Evolutionary conservation across 2,113 vertebrate genomes (phyloP).

Genomic region (Upupa epops): DNA sequence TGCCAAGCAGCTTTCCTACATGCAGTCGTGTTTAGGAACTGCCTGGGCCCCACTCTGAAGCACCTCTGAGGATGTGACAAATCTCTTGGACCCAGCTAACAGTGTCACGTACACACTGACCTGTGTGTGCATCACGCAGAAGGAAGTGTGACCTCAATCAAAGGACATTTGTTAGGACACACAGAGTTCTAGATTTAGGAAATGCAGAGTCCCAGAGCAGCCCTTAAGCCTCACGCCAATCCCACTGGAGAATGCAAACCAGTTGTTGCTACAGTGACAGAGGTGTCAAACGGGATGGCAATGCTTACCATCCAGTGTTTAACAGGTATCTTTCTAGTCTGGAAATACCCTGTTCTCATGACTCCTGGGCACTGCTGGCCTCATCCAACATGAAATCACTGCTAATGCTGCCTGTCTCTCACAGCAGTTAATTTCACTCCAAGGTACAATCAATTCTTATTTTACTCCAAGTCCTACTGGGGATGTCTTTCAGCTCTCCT

Average conservation of each 20-base stretch:
- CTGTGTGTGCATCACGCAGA: background rate
- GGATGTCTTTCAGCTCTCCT: background rate
- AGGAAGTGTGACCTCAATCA: background rate
- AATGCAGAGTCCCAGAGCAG: background rate
- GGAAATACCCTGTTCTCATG: background rate
- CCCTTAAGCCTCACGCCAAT: background rate
- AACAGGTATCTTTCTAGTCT: background rate
- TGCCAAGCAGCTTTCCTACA: background rate
- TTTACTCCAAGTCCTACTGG: background rate
- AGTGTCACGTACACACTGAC: background rate
- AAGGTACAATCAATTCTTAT: slow-evolving; percentile 15
- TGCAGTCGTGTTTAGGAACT: background rate
- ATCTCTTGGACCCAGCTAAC: background rate
- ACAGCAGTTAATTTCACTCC: slow-evolving; percentile 10
- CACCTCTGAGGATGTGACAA: background rate
- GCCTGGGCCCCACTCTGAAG: background rate
- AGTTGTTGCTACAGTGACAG: background rate
- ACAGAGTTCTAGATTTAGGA: background rate
- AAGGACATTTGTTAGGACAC: background rate
- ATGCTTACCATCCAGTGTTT: background rate
- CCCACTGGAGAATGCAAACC: background rate
- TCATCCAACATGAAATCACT: slow-evolving; percentile 24
- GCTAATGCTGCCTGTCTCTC: background rate
- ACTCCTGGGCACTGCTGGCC: background rate
- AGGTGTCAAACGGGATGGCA: background rate